Conservation (phyloP, 1,140 invertebrate genomes). For the Araneus ventricosus region DNA sequence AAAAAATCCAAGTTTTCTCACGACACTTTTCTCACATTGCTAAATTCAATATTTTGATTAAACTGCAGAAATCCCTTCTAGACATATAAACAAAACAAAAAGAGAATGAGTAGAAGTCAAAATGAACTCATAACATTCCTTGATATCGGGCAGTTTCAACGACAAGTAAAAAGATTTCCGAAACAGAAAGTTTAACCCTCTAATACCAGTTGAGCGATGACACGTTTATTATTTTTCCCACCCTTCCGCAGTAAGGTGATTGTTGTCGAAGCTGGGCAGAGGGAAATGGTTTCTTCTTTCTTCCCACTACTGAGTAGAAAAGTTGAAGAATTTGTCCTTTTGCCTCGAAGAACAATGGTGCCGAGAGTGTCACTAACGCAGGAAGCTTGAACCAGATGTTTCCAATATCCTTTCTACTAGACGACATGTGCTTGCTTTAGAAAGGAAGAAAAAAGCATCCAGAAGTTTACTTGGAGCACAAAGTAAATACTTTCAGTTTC, state of each 20-base stretch:
- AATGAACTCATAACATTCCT: neutral
- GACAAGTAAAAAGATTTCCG: neutral
- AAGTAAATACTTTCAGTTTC: too few species aligned
- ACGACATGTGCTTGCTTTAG: too few species aligned
- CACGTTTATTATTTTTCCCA: too few species aligned
- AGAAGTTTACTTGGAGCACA: too few species aligned
- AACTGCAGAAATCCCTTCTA: too few species aligned
- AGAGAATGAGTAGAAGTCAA: neutral
- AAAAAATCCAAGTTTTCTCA: too few species aligned
- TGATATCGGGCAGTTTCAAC: neutral
- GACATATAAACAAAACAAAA: neutral
- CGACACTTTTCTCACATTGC: too few species aligned
- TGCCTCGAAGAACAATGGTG: conserved; percentile 11
- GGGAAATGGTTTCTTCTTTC: neutral
- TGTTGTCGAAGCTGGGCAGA: neutral
- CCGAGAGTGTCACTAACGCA: neutral
- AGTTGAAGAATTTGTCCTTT: conserved; percentile 17
- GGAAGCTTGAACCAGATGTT: neutral
- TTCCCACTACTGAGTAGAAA: neutral
- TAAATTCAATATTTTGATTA: too few species aligned
- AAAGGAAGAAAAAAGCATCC: too few species aligned
- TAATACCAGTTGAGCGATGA: neutral
- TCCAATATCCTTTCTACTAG: neutral
- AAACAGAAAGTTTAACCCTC: neutral
- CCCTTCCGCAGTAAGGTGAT: neutral